A percentile compares a stretch with the other conserved stretches of the same genome.
Evolutionary conservation across 2,797 vertebrate species (phyloP).

Genomic region (Capromys pilorides): DNA sequence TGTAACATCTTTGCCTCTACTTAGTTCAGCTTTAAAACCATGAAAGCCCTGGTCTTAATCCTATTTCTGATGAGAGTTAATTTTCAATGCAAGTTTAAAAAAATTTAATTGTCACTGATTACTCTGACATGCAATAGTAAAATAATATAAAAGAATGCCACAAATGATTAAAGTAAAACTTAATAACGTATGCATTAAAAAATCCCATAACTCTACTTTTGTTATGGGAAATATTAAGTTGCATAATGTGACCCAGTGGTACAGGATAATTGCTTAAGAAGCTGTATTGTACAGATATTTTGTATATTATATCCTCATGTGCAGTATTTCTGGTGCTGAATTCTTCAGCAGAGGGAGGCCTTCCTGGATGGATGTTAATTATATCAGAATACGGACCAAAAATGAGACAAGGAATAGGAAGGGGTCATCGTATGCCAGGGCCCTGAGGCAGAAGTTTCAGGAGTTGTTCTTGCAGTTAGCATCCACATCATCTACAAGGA

Average conservation of each 20-base stretch:
- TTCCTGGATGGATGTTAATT: slow-evolving; percentile 52
- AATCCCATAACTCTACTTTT: slow-evolving; percentile 71
- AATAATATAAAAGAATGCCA: slow-evolving; percentile 78
- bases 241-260: slow-evolving; percentile 77
- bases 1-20: slow-evolving; percentile 70
- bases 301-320: slow-evolving; percentile 77
- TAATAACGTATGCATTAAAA: slow-evolving; percentile 73
- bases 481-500: neutral
- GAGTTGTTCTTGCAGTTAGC: neutral
- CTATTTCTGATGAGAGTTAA: slow-evolving; percentile 81
- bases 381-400: slow-evolving; percentile 34
- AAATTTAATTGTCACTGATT: slow-evolving; percentile 82
- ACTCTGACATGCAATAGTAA: slow-evolving; percentile 79
- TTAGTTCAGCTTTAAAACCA: slow-evolving; percentile 67
- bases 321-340: slow-evolving; percentile 69
- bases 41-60: slow-evolving; percentile 76
- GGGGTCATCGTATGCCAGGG: neutral
- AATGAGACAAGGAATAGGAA: neutral
- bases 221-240: slow-evolving; percentile 79
- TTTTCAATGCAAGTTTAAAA: slow-evolving; percentile 79
- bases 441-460: neutral
- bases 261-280: slow-evolving; percentile 73
- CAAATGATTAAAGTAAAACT: slow-evolving; percentile 82
- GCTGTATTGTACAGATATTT: slow-evolving; percentile 71
- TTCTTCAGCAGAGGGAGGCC: slow-evolving; percentile 59